phyloP scores from a whole-genome alignment of 2,888 invertebrate genomes.

The Rhaphigaster nebulosa region DNA sequence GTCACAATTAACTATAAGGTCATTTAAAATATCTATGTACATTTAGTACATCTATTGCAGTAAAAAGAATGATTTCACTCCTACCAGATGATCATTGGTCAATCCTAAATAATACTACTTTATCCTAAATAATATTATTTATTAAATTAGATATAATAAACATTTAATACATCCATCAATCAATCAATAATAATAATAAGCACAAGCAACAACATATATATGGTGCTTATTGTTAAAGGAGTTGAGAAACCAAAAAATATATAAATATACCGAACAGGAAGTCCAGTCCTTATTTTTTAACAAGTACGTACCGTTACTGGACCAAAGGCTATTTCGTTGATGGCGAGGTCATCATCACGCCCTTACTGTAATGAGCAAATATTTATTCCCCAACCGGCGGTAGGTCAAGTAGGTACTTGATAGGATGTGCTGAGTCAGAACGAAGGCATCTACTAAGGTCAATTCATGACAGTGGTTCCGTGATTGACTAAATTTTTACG shows the following conservation, averaged over 20 bases:
- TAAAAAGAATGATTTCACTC: no score
- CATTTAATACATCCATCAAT: no score
- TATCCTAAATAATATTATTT: no score
- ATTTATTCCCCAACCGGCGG: neutral
- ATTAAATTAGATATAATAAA: no score
- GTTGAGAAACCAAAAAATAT: neutral
- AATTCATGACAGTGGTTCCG: neutral
- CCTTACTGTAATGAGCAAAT: neutral
- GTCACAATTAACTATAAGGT: no score
- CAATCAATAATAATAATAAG: no score
- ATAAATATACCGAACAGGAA: neutral
- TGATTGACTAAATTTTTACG: neutral
- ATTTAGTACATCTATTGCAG: no score
- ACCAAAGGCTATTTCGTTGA: neutral
- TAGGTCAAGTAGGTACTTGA: slow-evolving; percentile 14
- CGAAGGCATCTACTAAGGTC: neutral
- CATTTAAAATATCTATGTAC: no score
- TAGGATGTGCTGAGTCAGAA: neutral
- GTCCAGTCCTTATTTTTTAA: neutral
- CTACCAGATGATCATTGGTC: no score
- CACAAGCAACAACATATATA: no score
- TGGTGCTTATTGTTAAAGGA: no score
- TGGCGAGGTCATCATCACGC: neutral
- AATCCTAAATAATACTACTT: no score
- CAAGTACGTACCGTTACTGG: neutral